phyloP scores from a whole-genome alignment of 2,113 vertebrate species.

The Zosterops pallidus region DNA sequence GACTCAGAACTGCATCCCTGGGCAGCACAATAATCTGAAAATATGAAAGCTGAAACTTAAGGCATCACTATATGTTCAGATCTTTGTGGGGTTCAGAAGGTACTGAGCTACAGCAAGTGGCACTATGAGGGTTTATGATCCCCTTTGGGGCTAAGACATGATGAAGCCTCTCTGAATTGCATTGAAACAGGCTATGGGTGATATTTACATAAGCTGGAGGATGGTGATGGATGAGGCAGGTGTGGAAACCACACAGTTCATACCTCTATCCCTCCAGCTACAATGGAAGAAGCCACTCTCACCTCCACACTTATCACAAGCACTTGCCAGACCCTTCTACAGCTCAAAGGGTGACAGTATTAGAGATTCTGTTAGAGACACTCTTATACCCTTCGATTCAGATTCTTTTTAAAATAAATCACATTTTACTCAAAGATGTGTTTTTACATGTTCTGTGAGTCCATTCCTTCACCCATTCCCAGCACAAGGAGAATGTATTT shows the following conservation, averaged over 20 bases:
- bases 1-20: too few species aligned
- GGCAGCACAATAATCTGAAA: too few species aligned
- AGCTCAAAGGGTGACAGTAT: background rate
- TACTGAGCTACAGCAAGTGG: background rate
- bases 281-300: background rate
- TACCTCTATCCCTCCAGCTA: background rate
- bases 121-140: background rate
- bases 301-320: background rate
- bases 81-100: background rate
- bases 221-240: rapidly evolving
- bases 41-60: too few species aligned
- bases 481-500: background rate
- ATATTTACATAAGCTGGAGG: background rate
- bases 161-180: background rate
- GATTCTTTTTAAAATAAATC: background rate
- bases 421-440: background rate
- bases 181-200: background rate
- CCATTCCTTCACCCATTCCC: background rate
- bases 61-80: background rate
- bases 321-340: background rate
- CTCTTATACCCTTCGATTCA: background rate
- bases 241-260: background rate
- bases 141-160: background rate
- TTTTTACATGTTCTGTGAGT: background rate
- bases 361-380: background rate